Evolutionary conservation across 2,113 vertebrate genomes (phyloP), one percentile per base, ranked within the genome.

Genomic region (Salvelinus sp.): DNA sequence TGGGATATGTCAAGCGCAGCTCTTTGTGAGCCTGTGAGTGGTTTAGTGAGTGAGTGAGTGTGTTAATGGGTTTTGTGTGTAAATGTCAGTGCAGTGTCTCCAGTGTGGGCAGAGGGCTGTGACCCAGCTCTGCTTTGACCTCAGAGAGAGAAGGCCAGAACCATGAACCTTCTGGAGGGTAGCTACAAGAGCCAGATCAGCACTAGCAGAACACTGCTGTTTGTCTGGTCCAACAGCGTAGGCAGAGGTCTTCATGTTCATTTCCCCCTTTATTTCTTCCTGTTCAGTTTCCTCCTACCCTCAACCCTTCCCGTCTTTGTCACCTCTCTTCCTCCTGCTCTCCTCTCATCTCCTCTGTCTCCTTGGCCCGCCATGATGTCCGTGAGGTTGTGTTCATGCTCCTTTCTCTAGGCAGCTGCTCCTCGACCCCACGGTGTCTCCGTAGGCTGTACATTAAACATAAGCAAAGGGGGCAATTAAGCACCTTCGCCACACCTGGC

Each of bases 381-480:
- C n/a, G 58, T 47, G 65, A 4, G 22, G 16, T 10, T 69, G 10
- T 44, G 38, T 65, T 0, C 33, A 28, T 20, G 14, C 50, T 2
- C 54, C 44, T 60, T 30, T 14, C 73, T 81, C 79, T 25, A 77
- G 71, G 69, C 72, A 70, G 66, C 76, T 79, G 78, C 81, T 74
- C 70, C 22, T 70, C 74, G 80, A 76, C 82, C 78, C 57, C 80
- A 70, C 58, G 18, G 50, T 54, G 3, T 54, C 75, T 73, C 50
- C 70, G 30, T 81, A 80, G 85, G 80, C 89, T 89, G 88, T 92
- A 92, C 92, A 93, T 93, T 93, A 93, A 94, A 93, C 91, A 93
- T 93, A 91, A 94, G 91, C 88, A 88, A 87, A 88, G 91, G 91
- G 92, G 92, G 92, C 91, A 93, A 93, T 93, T 93, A 94, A 82